Evolutionary conservation across 2,113 vertebrate species (phyloP).

Genomic region (Passerina amoena): DNA sequence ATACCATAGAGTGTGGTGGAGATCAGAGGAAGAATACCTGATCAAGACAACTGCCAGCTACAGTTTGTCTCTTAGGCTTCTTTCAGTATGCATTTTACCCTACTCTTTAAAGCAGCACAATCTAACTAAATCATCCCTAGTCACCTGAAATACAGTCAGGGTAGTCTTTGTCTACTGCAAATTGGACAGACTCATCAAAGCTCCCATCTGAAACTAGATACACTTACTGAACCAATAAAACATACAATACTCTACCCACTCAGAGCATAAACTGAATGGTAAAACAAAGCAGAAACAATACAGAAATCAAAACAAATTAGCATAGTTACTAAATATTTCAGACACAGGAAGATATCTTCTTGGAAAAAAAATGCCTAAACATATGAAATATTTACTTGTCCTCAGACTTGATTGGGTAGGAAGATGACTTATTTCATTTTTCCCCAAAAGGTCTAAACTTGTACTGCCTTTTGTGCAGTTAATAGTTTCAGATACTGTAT

Average conservation of each 20-base stretch:
- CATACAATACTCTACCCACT: neutral
- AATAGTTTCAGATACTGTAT: neutral
- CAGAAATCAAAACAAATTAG: neutral
- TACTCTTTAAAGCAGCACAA: neutral
- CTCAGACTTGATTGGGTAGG: neutral
- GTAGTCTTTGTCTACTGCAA: neutral
- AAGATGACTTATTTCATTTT: neutral
- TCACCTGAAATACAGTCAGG: neutral
- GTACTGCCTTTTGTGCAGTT: neutral
- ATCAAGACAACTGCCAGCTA: neutral
- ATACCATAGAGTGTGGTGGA: neutral
- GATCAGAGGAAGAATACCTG: neutral
- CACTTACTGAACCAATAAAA: neutral
- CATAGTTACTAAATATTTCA: neutral
- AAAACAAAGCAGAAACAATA: neutral
- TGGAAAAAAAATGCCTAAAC: neutral
- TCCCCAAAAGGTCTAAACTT: neutral
- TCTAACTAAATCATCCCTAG: neutral
- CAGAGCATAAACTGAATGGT: neutral
- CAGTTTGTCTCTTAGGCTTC: neutral
- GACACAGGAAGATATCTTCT: neutral
- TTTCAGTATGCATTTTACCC: neutral
- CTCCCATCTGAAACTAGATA: neutral
- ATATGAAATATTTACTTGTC: neutral
- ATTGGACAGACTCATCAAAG: neutral